phyloP scores from a whole-genome alignment of 2,888 invertebrate genomes.

The Rhagophthalmus giganteus region DNA sequence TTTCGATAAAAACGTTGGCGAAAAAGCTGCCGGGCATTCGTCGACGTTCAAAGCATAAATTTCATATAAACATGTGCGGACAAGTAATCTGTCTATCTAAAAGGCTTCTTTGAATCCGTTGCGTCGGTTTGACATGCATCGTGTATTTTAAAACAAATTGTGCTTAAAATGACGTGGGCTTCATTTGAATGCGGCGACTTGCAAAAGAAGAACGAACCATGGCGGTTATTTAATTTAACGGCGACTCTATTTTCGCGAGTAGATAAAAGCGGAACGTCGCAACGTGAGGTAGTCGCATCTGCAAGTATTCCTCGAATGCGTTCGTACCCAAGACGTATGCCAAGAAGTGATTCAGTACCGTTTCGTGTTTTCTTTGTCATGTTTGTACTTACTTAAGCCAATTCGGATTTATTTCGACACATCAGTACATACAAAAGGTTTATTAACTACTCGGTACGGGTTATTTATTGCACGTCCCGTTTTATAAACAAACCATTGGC shows the following conservation, averaged over 20 bases:
- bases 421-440: constrained; percentile 13
- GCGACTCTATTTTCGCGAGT: constrained; percentile 41
- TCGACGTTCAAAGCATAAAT: no score
- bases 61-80: neutral
- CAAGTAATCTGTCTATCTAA: constrained; percentile 5
- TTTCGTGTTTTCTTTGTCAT: constrained; percentile 46
- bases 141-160: constrained; percentile 10
- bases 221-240: constrained; percentile 14
- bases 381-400: constrained; percentile 44
- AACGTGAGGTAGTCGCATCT: constrained; percentile 40
- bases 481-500: constrained; percentile 12
- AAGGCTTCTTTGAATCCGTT: constrained; percentile 11
- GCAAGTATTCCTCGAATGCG: constrained; percentile 38
- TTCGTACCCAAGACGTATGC: constrained; percentile 33
- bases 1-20: no score
- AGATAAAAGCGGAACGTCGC: constrained; percentile 29
- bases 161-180: constrained; percentile 10
- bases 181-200: constrained; percentile 13
- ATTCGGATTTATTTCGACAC: constrained; percentile 43
- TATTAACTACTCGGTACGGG: constrained; percentile 8
- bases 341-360: constrained; percentile 44
- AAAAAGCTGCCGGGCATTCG: no score
- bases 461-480: constrained; percentile 12
- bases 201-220: constrained; percentile 5
- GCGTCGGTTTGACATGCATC: constrained; percentile 9